These are phyloP conservation scores for Leguminivora glycinivorella DNA, from an alignment of 1,140 invertebrate species.

Conservation along the genomic window DNA sequence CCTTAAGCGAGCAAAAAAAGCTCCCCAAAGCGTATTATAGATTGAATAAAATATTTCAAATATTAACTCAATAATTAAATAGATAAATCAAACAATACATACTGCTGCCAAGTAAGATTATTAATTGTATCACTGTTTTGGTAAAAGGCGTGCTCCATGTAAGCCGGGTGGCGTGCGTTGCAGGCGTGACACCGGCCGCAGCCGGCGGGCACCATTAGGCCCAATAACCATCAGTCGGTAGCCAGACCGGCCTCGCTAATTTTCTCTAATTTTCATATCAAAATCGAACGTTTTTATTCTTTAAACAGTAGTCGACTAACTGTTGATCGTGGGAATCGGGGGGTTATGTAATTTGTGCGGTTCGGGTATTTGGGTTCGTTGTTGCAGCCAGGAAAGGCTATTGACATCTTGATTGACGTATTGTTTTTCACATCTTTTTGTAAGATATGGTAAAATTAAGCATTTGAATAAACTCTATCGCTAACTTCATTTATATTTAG, in stretches of 20 bases:
- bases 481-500: too few species aligned
- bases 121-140: too few species aligned
- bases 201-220: conserved; percentile 69
- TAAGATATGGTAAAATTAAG: neutral
- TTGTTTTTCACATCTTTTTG: neutral
- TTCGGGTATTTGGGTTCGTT: neutral
- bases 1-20: too few species aligned
- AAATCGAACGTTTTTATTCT: conserved; percentile 64
- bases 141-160: conserved; percentile 41
- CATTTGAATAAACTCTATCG: too few species aligned
- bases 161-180: conserved; percentile 58
- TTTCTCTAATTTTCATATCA: conserved; percentile 78
- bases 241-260: conserved; percentile 62
- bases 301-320: conserved; percentile 55
- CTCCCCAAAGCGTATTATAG: too few species aligned
- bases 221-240: conserved; percentile 75
- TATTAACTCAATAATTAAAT: too few species aligned
- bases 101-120: too few species aligned
- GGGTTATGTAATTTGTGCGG: conserved; percentile 59
- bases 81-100: too few species aligned
- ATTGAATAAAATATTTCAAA: too few species aligned
- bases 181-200: conserved; percentile 61
- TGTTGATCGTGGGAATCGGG: conserved; percentile 65
- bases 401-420: neutral
- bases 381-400: neutral